Evolutionary conservation across 1,140 invertebrate species (phyloP), one percentile per base, ranked within the genome.

Genomic region (Xylocopa sonorina): DNA sequence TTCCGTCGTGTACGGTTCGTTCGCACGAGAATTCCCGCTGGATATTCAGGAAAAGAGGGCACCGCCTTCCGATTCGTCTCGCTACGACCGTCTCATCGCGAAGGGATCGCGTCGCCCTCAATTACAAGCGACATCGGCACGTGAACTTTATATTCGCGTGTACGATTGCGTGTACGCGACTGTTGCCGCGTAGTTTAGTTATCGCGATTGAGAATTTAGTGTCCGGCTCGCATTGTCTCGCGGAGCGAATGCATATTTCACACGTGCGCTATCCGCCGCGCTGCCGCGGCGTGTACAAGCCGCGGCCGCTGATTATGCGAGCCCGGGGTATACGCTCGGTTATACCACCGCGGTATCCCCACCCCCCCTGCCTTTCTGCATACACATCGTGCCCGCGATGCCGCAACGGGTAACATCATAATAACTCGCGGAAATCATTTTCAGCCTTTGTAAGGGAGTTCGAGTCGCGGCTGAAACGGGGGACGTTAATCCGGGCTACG

Each of bases 191-290:
- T 82, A 82, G 69, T 85, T 82, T 82, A 85, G 84, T 86, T 86
- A 86, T 86, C 85, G 85, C 85, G 85, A 83, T 85, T 60, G 85
- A 83, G 85, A 82, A 88, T 88, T 87, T 82, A 86, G 86, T 86
- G 86, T 88, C 82, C 81, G 82, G 77, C 84, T 87, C 72, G 87
- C 88, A 88, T 88, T 88, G 87, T 89, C 87, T 89, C 88, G 81
- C 69, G 81, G 60, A 88, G 85, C 76, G 82, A 87, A 88, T 88
- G 88, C 86, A 89, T 88, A 89, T 89, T 89, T 89, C 88, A 86
- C 87, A 88, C 88, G 87, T 88, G 86, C 87, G 48, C 85, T 81
- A 83, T 81, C 80, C 83, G 46, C 64, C 41, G 75, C 68, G 51
- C 46, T n/a, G 69, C 38, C 67, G 80, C 38, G 38, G 3, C 77